Conservation (phyloP, 2,888 invertebrate genomes). For the Agonopterix subpropinquella region DNA sequence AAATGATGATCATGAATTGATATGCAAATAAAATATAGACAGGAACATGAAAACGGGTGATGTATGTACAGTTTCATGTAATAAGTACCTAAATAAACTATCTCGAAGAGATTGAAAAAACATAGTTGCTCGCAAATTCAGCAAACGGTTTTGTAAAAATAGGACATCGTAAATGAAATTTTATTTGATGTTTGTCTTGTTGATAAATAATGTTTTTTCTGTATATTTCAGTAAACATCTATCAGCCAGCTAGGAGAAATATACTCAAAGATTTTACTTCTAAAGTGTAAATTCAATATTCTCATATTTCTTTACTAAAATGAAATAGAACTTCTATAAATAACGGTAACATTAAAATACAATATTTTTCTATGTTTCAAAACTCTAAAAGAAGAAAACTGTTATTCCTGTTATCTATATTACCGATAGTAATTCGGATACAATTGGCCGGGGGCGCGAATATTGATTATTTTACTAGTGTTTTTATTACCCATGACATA, state of each 20-base stretch:
- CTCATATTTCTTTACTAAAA: slow-evolving; percentile 19
- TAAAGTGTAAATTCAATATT: slow-evolving; percentile 8
- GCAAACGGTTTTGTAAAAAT: neutral
- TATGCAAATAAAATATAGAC: neutral
- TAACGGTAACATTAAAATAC: neutral
- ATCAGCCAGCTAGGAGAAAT: neutral
- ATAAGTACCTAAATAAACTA: neutral
- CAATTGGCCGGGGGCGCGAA: too few species aligned
- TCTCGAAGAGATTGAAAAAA: neutral
- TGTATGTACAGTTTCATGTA: slow-evolving; percentile 11
- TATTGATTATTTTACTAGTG: too few species aligned
- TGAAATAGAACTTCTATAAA: neutral
- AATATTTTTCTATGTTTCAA: neutral
- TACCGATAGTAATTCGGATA: too few species aligned
- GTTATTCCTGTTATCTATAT: too few species aligned
- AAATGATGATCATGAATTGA: neutral
- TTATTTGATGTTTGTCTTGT: too few species aligned
- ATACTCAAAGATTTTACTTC: neutral
- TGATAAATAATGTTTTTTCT: neutral
- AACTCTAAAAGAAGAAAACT: too few species aligned
- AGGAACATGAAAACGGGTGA: neutral
- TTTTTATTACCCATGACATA: too few species aligned
- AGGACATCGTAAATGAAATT: neutral
- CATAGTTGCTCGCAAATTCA: neutral
- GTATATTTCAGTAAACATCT: neutral